Evolutionary conservation across 2,797 vertebrate species (phyloP).

Genomic region (Emydoidea blandingii): DNA sequence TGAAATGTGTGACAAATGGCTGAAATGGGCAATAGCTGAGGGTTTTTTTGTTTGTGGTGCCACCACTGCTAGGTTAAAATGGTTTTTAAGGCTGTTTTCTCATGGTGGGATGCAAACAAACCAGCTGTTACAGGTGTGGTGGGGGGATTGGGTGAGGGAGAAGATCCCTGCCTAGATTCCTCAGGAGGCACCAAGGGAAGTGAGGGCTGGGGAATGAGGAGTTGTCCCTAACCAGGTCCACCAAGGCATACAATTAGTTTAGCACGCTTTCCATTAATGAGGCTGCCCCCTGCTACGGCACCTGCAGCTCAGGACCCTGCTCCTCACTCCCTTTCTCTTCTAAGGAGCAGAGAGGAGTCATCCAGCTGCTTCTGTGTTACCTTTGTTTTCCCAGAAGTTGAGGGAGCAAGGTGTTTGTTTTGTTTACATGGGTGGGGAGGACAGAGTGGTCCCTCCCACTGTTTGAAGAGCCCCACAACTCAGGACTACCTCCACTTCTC

Average conservation of each 20-base stretch:
- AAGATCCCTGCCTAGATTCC: neutral
- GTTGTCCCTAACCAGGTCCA: neutral
- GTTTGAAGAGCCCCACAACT: neutral
- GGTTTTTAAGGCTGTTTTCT: neutral
- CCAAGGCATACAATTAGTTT: neutral
- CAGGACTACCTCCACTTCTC: neutral
- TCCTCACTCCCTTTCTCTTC: neutral
- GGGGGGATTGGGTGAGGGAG: neutral
- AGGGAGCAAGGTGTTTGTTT: neutral
- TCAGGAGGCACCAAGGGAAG: neutral
- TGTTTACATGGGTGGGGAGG: neutral
- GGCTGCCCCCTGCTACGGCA: neutral
- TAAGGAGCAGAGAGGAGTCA: neutral
- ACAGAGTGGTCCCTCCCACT: neutral
- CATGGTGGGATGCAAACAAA: neutral
- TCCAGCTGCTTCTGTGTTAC: neutral
- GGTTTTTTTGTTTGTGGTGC: neutral
- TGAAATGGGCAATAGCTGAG: rapidly evolving
- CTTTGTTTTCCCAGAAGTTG: neutral
- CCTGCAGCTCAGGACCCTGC: neutral
- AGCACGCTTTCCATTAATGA: neutral
- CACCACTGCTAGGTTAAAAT: rapidly evolving
- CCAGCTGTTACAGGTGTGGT: neutral
- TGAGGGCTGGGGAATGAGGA: neutral
- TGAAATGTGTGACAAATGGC: neutral